Conservation (phyloP, 2,113 vertebrate genomes). For the Acanthochromis polyacanthus region DNA sequence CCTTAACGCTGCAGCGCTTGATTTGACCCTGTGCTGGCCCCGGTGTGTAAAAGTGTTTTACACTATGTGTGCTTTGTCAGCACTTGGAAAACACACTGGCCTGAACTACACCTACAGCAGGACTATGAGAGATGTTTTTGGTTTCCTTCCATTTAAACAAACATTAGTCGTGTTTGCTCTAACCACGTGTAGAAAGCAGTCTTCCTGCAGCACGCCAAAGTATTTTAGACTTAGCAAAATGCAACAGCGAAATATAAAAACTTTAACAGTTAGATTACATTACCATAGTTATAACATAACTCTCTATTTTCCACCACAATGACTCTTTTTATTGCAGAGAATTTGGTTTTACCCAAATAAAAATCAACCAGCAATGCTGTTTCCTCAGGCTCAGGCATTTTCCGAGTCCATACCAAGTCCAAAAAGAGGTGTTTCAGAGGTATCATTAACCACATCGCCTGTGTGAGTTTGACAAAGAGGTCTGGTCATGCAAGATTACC, state of each 20-base stretch:
- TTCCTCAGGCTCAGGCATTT: conserved; percentile 18
- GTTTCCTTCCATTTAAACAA: conserved; percentile 68
- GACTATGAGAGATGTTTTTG: conserved; percentile 65
- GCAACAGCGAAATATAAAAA: conserved; percentile 18
- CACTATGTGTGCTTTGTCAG: conserved; percentile 67
- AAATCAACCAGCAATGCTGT: neutral
- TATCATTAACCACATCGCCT: conserved; percentile 43
- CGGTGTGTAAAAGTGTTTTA: conserved; percentile 20
- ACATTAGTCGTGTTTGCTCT: conserved; percentile 65
- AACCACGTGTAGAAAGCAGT: conserved; percentile 59
- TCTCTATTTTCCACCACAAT: neutral
- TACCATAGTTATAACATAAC: conserved; percentile 3
- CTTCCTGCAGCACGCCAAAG: conserved; percentile 28
- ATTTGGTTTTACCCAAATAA: conserved; percentile 34
- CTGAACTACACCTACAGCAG: conserved; percentile 52
- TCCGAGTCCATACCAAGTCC: neutral
- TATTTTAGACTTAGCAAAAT: conserved; percentile 32
- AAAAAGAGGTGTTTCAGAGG: conserved; percentile 14
- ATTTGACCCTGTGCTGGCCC: conserved; percentile 53
- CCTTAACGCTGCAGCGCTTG: conserved; percentile 26
- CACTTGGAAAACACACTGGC: conserved; percentile 62
- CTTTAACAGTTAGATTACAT: conserved; percentile 6
- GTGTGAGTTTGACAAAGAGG: neutral
- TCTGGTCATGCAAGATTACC: neutral
- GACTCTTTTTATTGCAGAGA: conserved; percentile 16